Conservation (phyloP, 2,888 invertebrate genomes). For the Acanthosoma haemorrhoidale region DNA sequence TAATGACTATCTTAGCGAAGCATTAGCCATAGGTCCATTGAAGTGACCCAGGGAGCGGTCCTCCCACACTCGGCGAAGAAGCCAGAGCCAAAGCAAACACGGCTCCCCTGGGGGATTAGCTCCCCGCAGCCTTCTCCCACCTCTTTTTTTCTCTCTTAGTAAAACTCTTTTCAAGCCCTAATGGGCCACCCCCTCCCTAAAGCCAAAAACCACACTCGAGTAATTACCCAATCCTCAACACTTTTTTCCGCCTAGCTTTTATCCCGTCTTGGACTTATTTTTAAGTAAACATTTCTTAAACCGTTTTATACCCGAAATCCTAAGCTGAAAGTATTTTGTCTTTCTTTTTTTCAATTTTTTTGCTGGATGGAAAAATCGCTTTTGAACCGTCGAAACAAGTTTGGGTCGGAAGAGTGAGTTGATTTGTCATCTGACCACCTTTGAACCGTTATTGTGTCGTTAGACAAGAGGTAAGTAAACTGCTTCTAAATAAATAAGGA, state of each 20-base stretch:
- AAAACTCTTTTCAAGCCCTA: slow-evolving; percentile 8
- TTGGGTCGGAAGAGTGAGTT: too few species aligned
- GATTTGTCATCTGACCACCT: too few species aligned
- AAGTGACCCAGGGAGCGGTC: too few species aligned
- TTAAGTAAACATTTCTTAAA: not conserved
- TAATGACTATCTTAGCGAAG: too few species aligned
- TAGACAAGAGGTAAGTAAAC: too few species aligned
- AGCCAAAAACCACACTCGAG: slow-evolving; percentile 7
- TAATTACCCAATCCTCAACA: not conserved
- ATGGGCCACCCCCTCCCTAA: slow-evolving; percentile 2
- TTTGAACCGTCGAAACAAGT: not conserved
- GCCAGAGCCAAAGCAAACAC: not conserved
- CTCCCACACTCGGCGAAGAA: not conserved
- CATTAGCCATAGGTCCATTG: too few species aligned
- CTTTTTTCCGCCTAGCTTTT: not conserved
- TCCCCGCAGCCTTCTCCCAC: not conserved
- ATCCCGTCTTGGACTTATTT: not conserved
- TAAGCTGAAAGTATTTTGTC: not conserved
- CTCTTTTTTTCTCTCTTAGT: slow-evolving; percentile 1
- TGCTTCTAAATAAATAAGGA: too few species aligned
- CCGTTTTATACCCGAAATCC: not conserved
- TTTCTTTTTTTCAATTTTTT: too few species aligned
- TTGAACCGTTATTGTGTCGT: too few species aligned
- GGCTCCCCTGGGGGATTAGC: not conserved
- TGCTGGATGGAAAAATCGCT: not conserved